These are phyloP conservation scores for Drosophila hydei DNA, from an alignment of 1,140 invertebrate genomes.

Conservation along the genomic window DNA sequence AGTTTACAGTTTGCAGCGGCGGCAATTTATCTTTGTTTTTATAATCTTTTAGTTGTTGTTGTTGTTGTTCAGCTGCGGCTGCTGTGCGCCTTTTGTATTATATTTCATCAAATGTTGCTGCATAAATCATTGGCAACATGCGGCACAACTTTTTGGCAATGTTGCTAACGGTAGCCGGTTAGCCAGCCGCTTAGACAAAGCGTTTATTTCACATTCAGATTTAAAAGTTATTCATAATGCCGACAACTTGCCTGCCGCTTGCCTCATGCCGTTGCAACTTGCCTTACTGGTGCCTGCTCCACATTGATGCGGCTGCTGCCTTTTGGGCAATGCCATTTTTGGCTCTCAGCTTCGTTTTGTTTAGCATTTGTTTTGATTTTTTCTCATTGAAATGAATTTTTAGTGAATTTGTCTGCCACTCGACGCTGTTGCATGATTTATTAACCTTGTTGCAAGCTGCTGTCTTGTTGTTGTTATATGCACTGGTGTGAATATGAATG, in stretches of 20 bases:
- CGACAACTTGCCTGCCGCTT: constrained; percentile 50
- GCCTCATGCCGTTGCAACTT: constrained; percentile 12
- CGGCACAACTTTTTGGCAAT: constrained; percentile 56
- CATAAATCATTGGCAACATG: constrained; percentile 72
- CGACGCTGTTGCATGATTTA: constrained; percentile 71
- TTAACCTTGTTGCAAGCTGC: constrained; percentile 67
- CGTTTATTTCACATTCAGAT: constrained; percentile 83
- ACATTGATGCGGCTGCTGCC: constrained; percentile 70
- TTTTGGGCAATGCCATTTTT: constrained; percentile 65
- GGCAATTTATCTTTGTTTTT: constrained; percentile 74
- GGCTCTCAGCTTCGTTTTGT: constrained; percentile 54
- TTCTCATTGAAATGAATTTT: constrained; percentile 55
- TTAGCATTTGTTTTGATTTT: constrained; percentile 75
- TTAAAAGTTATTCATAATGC: constrained; percentile 82
- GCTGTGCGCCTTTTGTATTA: constrained; percentile 76
- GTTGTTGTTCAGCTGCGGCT: constrained; percentile 35
- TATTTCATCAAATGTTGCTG: constrained; percentile 80
- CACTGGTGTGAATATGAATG: constrained; percentile 76
- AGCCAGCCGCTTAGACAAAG: constrained; percentile 68
- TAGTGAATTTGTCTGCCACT: constrained; percentile 78
- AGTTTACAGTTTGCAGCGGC: constrained; percentile 75
- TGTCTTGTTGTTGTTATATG: constrained; percentile 32
- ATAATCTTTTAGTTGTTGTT: constrained; percentile 20
- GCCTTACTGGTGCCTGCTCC: constrained; percentile 67
- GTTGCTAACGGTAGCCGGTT: constrained; percentile 74